phyloP scores from a whole-genome alignment of 2,797 vertebrate genomes.

The Hydrophis major region DNA sequence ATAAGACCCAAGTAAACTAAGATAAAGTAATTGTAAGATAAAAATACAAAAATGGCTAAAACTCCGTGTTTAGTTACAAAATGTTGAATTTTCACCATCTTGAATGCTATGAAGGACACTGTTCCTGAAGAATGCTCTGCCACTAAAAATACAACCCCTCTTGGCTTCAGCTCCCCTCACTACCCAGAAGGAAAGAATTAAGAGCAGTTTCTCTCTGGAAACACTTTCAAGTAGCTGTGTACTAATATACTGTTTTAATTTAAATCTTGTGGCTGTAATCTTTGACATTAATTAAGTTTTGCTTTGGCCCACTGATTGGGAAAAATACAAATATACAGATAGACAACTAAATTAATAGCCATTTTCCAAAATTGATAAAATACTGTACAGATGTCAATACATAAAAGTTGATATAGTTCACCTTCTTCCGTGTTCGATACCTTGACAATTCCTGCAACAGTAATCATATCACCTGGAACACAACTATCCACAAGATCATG shows the following conservation, averaged over 20 bases:
- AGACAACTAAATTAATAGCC: background rate
- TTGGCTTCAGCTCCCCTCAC: background rate
- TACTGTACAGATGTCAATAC: background rate
- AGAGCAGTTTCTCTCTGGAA: background rate
- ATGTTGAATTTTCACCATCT: background rate
- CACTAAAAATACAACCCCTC: background rate
- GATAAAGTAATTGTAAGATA: background rate
- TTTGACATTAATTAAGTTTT: background rate
- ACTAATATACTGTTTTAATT: background rate
- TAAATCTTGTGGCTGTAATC: background rate
- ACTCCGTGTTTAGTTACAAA: background rate
- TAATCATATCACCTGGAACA: constrained; percentile 92
- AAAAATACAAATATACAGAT: background rate
- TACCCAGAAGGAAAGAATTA: background rate
- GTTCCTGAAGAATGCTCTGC: background rate
- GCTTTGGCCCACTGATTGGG: background rate
- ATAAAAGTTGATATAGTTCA: constrained; percentile 46
- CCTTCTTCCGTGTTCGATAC: constrained; percentile 87
- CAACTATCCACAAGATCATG: constrained; percentile 95
- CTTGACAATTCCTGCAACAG: constrained; percentile 87
- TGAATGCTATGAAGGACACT: background rate
- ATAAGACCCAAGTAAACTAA: background rate
- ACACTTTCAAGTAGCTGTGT: background rate
- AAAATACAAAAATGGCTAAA: background rate
- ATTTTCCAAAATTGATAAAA: background rate